phyloP scores from a whole-genome alignment of 2,797 vertebrate species.

The Danio aesculapii region DNA sequence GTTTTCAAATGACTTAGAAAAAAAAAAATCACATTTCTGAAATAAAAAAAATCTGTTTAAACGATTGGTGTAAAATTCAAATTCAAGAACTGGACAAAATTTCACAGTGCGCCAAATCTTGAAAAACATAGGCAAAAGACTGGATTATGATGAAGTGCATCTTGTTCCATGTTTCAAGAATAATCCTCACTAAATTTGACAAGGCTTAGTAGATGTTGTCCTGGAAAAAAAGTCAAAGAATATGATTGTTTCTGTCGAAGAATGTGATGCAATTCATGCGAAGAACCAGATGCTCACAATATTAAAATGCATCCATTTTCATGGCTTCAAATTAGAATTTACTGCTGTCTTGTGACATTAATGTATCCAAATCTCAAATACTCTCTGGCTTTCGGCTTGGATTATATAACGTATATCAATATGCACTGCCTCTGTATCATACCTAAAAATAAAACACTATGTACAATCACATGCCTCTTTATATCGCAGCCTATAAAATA shows the following conservation, averaged over 20 bases:
- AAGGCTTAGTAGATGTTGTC: background rate
- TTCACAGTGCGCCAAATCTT: background rate
- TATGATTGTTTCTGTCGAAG: constrained; percentile 2
- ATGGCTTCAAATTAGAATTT: constrained; percentile 3
- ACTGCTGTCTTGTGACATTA: constrained; percentile 2
- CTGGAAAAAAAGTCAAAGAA: constrained; percentile 22
- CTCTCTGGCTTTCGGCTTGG: background rate
- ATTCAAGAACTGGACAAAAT: background rate
- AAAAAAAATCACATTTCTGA: too few relatives aligned
- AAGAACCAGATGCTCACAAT: background rate
- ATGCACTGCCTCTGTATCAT: constrained; percentile 13
- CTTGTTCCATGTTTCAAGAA: background rate
- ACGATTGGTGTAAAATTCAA: too few relatives aligned
- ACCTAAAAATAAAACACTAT: constrained; percentile 38
- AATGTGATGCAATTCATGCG: background rate
- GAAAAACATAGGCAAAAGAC: background rate
- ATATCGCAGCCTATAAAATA: constrained; percentile 39
- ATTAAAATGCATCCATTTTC: constrained; percentile 5
- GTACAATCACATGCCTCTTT: constrained; percentile 18
- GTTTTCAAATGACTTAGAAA: too few relatives aligned
- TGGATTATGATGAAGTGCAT: constrained; percentile 4
- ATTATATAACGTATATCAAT: constrained; percentile 37
- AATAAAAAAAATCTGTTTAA: too few relatives aligned
- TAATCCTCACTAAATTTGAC: constrained; percentile 14
- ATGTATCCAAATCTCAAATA: background rate